These are phyloP conservation scores for Pedionomus torquatus DNA, from an alignment of 2,113 vertebrate genomes.

Conservation along the genomic window DNA sequence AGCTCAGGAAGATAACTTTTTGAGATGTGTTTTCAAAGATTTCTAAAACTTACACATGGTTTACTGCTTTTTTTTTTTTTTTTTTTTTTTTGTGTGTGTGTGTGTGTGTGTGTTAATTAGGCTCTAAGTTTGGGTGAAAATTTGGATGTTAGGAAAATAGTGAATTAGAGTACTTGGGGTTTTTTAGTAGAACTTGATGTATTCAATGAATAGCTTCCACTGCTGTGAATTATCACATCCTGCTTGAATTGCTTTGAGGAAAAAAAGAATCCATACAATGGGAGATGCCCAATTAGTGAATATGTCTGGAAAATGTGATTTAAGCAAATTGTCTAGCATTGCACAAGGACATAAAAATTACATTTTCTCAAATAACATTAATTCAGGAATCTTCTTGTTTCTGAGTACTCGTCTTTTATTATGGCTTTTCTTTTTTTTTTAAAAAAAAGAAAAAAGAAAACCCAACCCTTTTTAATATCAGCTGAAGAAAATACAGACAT, in stretches of 20 bases:
- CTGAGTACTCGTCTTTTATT: not conserved
- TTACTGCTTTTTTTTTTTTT: too few species aligned
- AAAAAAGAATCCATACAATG: not conserved
- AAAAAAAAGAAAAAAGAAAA: not conserved
- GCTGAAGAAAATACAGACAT: not conserved
- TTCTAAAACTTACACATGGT: not conserved
- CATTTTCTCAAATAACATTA: not conserved
- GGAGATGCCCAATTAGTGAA: slow-evolving; percentile 28
- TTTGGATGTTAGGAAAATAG: not conserved
- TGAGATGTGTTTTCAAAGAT: not conserved
- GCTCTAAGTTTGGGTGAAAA: not conserved
- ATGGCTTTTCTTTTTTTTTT: not conserved
- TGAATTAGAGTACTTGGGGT: not conserved
- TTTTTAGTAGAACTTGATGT: not conserved
- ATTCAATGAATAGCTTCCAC: not conserved
- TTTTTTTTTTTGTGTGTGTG: not conserved
- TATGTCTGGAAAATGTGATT: slow-evolving; percentile 47
- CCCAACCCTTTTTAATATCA: not conserved
- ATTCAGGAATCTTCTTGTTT: slow-evolving; percentile 1
- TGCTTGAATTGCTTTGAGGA: not conserved
- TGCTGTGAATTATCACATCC: not conserved
- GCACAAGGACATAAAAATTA: slow-evolving; percentile 12
- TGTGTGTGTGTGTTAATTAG: not conserved
- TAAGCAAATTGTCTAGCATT: slow-evolving; percentile 22
- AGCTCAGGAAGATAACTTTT: not conserved